Evolutionary conservation across 2,888 invertebrate genomes (phyloP), one percentile per base, ranked within the genome.

Genomic region (Biston stratarius): DNA sequence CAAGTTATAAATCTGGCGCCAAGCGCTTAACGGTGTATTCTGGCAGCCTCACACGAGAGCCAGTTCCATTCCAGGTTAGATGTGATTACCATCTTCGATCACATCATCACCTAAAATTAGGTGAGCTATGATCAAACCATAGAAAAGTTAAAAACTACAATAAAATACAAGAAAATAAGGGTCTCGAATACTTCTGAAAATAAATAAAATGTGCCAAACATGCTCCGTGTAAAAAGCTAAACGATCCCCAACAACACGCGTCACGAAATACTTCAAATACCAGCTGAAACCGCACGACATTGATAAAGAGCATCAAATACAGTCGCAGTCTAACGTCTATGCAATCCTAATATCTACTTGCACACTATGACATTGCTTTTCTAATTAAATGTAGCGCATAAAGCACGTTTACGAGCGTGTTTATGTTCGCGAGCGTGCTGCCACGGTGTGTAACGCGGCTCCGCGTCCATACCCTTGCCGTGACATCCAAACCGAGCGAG

Each of bases 401-500:
- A 74, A 74, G 52, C 61, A 61, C 56, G 67, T 75, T 73, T 64
- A 75, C 67, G 70, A 74, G 36, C 44, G 57, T 55, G 34, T 67
- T 48, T 62, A 60, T 55, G 44, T 14, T 69, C 64, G 65, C 67
- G 60, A 73, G 49, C 60, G 38, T 60, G 65, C 72, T 68, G 64
- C 49, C 61, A 73, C 56, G 74, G 74, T 76, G 74, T 75, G 74
- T 75, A 72, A 75, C 65, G 65, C 74, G 74, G 76, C 74, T 71
- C 64, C 51, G 64, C 75, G 72, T 72, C 66, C 72, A 70, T 88
- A 90, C 88, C 94, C 93, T 94, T 92, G 90, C 82, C 87, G 71
- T 90, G 94, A 94, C 93, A 90, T 93, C 89, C 84, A 90, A 89
- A 87, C 80, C 58, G 76, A 68, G 67, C 78, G 83, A 88, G 93